A percentile compares a stretch with the other conserved stretches of the same genome.
phyloP scores from a whole-genome alignment of 2,888 invertebrate species.

The Parasteatoda lunata region DNA sequence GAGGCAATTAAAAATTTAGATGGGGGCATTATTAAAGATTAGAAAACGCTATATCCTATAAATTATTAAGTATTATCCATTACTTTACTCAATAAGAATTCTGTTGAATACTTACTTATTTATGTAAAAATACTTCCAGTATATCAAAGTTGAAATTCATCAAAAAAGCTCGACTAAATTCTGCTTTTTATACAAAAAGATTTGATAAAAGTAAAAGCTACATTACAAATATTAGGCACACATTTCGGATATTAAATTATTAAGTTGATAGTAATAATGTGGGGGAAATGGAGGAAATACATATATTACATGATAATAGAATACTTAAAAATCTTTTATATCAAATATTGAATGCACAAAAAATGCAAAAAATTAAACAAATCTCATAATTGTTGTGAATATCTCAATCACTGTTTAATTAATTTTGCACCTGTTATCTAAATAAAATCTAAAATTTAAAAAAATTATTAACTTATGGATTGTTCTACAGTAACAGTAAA shows the following conservation, averaged over 20 bases:
- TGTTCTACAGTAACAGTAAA: no score
- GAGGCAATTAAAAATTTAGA: no score
- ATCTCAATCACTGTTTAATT: no score
- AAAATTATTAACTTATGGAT: no score
- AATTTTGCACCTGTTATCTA: no score
- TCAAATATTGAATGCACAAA: background rate
- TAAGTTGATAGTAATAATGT: background rate
- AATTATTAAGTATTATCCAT: no score
- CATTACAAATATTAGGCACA: conserved; percentile 46
- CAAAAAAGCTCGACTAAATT: conserved; percentile 37
- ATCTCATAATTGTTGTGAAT: background rate
- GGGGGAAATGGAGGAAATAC: background rate
- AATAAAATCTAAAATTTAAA: no score
- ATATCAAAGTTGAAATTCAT: conserved; percentile 22
- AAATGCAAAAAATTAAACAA: background rate
- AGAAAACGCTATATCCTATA: no score
- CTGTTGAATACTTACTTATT: background rate
- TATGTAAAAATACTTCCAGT: conserved; percentile 52
- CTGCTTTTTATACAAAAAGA: conserved; percentile 26
- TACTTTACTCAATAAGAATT: no score
- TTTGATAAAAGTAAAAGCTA: conserved; percentile 38
- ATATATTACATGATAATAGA: background rate
- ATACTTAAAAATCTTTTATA: background rate
- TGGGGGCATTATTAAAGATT: no score
- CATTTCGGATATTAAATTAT: background rate